Base-by-base conservation (phyloP, 2,888 invertebrate species). In the Malachius bipustulatus region DNA sequence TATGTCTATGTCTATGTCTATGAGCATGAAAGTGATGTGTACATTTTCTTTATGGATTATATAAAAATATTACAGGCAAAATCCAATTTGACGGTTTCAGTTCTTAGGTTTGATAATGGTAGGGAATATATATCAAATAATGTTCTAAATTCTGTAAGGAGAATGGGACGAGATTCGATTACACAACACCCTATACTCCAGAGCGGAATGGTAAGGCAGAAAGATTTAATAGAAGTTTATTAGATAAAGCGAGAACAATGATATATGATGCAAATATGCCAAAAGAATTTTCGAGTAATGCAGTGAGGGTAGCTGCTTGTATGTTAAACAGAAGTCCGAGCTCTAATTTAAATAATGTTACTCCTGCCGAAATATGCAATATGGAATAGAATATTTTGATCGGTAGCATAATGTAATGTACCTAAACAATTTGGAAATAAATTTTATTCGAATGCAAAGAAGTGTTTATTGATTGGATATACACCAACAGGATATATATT, bases 131-230 rank as follows among this genome's bases (percentile, higher is more conserved):
- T 12, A 14, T 31, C 14, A 14, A 9, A 14, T 10, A 15, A 31
- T 8, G 47, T 54, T 45, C 47, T 47, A 33, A 38, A 41, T 4
- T 33, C 41, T 54, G 48, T 41, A 40, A 47, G 30, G 28, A 49
- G 36, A 51, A 49, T 43, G 50, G 51, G 8, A 50, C 53, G 19
- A 19, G 6, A 8, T 47, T 35, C 14, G 50, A 48, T 43, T 49
- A 27, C n/a, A 57, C 47, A 49, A 53, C 26, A 57, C 59, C 36
- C 52, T 59, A 34, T 55, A 56, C 57, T n/a, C 58, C 57, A 35
- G 52, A 57, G 45, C 47, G 48, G 36, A 60, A 59, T 49, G 56
- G 55, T 35, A 50, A 56, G 4, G 43, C 56, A 6, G 59, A 60
- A 40, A 41, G 58, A 2, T 57, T 58, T 53, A 48, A 48, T 13